A percentile compares a stretch with the other conserved stretches of the same genome.
These are phyloP conservation scores for Gryon sp. DNA, from an alignment of 1,140 invertebrate genomes.

Conservation along the genomic window DNA sequence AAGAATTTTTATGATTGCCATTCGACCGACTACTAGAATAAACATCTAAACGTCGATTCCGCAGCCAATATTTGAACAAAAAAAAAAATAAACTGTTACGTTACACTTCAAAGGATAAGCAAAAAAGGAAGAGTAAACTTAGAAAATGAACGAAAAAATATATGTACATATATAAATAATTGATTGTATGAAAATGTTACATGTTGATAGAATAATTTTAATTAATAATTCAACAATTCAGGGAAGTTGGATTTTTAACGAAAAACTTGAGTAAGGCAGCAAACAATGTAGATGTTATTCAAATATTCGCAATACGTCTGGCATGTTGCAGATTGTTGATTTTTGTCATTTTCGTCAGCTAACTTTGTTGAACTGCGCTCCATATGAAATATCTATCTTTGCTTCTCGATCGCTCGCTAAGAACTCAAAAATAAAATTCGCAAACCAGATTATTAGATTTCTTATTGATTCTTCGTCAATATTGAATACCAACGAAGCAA, in stretches of 20 bases:
- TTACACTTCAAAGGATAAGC: no score
- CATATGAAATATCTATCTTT: slow-evolving; percentile 30
- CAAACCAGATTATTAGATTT: slow-evolving; percentile 36
- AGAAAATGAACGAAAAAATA: neutral
- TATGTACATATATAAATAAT: no score
- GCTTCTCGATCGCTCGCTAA: slow-evolving; percentile 25
- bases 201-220: no score
- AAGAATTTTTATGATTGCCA: slow-evolving; percentile 73
- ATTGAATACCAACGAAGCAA: no score
- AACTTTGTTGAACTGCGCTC: slow-evolving; percentile 52
- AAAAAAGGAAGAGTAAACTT: no score
- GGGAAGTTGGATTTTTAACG: neutral
- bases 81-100: slow-evolving; percentile 1
- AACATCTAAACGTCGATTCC: slow-evolving; percentile 41
- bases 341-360: slow-evolving; percentile 73
- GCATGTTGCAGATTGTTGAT: slow-evolving; percentile 73
- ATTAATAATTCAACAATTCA: slow-evolving; percentile 3
- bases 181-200: no score
- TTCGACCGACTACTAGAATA: slow-evolving; percentile 60
- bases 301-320: slow-evolving; percentile 64
- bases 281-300: slow-evolving; percentile 43
- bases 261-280: slow-evolving; percentile 38
- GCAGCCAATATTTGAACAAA: slow-evolving; percentile 7
- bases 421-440: slow-evolving; percentile 34
- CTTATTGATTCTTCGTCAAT: slow-evolving; percentile 33